Evolutionary conservation across 2,113 vertebrate genomes (phyloP), one percentile per base, ranked within the genome.

Genomic region (Cephalopterus ornatus): DNA sequence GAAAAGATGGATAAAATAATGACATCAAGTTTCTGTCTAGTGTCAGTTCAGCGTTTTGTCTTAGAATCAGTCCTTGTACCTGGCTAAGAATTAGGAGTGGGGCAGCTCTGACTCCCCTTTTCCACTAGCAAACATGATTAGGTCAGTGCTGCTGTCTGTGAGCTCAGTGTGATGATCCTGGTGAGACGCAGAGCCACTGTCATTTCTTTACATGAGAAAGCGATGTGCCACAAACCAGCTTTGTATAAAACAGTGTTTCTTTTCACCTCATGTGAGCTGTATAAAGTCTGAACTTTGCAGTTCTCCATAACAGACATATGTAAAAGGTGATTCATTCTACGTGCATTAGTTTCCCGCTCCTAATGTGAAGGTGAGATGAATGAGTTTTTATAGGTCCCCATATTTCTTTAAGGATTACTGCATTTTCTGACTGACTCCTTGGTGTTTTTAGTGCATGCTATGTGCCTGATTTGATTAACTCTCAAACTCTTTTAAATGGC

Each of bases 111-210:
- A 32, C 7, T 39, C 24, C 9, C 11, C 27, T 68, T 68, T 49
- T 76, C 11, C 39, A 1, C 14, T 22, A 46, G 42, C 19, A 56
- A 33, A 11, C 41, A 39, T 14, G 50, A 5, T 28, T 17, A 62
- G 56, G 35, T 68, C 49, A 68, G 33, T 21, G 18, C 33, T 50
- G 33, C 42, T 67, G 32, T 35, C 22, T 32, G 14, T 70, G 46
- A 47, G 33, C 59, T 72, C 52, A 44, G 42, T 17, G 23, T 72
- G 47, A 44, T 39, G 23, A 68, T 11, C 12, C 32, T 0, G 0
- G 12, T 0, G 1, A 67, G 47, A 32, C 11, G 4, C 20, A 59
- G 19, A 62, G 55, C 14, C 2, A 2, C 10, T 65, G 47, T 39
- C 49, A 63, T 24, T 39, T 56, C 23, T 71, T 66, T 17, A 15